A percentile compares a stretch with the other conserved stretches of the same genome.
Evolutionary conservation across 2,888 invertebrate genomes (phyloP).

Genomic region (Lochmaea capreae): DNA sequence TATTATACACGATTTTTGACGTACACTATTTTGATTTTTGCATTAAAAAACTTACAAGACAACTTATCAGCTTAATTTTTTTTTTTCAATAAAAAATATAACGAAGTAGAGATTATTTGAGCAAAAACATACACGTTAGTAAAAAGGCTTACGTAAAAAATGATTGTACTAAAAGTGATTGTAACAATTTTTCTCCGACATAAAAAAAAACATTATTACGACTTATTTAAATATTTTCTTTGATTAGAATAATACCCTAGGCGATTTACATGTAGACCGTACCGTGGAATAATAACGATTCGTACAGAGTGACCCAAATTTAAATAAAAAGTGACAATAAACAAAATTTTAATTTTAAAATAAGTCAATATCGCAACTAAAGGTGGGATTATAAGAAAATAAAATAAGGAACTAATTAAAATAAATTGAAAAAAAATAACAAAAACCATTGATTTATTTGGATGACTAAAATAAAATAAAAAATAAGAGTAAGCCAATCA

Average conservation of each 20-base stretch:
- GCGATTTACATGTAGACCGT: neutral
- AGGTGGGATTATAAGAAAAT: no score
- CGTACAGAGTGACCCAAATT: no score
- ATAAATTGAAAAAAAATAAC: no score
- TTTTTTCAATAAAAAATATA: constrained; percentile 17
- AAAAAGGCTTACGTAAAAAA: constrained; percentile 31
- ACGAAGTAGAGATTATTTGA: constrained; percentile 27
- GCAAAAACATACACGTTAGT: constrained; percentile 27
- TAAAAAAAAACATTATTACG: constrained; percentile 6
- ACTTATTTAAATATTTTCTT: constrained; percentile 22
- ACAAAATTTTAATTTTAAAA: no score
- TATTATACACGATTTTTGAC: constrained; percentile 18
- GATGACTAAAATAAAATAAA: no score
- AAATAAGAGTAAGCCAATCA: no score
- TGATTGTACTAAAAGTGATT: constrained; percentile 44
- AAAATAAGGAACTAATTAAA: no score
- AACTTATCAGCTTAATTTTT: constrained; percentile 14
- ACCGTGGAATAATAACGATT: neutral
- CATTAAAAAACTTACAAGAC: constrained; percentile 17
- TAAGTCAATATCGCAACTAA: no score
- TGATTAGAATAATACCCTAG: neutral
- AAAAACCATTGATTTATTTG: no score
- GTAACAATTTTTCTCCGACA: constrained; percentile 32
- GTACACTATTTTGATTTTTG: constrained; percentile 15
- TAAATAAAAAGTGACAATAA: no score